These are phyloP conservation scores for Boulengeromyrus knoepffleri DNA, from an alignment of 2,113 vertebrate species.

Conservation along the genomic window DNA sequence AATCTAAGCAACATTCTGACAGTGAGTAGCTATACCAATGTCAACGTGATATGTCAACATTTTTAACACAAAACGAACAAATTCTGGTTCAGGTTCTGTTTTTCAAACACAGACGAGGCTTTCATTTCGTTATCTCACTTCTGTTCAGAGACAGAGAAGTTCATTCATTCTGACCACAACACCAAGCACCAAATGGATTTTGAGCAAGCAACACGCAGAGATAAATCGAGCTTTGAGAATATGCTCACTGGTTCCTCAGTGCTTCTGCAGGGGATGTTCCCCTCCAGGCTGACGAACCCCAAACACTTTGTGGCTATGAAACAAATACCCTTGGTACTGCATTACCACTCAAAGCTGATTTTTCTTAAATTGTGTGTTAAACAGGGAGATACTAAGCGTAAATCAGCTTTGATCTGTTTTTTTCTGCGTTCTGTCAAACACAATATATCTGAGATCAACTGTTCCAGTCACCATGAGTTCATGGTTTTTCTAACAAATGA, in stretches of 20 bases:
- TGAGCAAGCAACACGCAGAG: constrained; percentile 28
- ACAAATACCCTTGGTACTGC: background rate
- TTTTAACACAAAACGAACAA: background rate
- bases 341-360: background rate
- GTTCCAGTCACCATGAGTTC: background rate
- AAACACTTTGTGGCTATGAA: background rate
- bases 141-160: constrained; percentile 17
- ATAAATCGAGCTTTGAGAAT: constrained; percentile 28
- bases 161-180: constrained; percentile 28
- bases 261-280: constrained; percentile 20
- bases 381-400: background rate
- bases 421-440: background rate
- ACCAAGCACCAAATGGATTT: constrained; percentile 7
- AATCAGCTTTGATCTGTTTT: background rate
- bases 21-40: background rate
- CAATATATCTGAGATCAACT: background rate
- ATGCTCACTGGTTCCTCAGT: constrained; percentile 22
- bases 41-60: background rate
- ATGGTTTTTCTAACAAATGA: background rate
- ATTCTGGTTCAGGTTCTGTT: background rate
- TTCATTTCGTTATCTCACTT: background rate
- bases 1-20: background rate
- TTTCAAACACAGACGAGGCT: background rate
- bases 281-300: background rate
- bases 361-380: background rate